Base-by-base conservation (phyloP, 2,888 invertebrate genomes). In the Julus scandinavius region DNA sequence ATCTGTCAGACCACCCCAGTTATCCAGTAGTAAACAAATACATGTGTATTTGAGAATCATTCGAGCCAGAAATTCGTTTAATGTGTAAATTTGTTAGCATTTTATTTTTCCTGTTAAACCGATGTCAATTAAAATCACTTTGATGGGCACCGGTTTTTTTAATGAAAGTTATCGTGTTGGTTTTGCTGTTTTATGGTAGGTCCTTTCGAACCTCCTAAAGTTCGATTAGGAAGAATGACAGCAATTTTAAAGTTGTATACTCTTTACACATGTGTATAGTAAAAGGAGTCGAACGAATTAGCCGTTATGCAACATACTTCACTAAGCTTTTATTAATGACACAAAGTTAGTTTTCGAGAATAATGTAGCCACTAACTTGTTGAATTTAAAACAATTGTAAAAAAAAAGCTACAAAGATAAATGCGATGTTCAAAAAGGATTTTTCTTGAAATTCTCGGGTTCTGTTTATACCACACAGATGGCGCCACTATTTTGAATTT, bases 61-160 rank as follows among this genome's bases (percentile, higher is more conserved):
- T 80, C 80, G 80, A 80, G 80, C 80, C 80, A 80, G 80, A 80
- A 80, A 80, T 80, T 80, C 80, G 80, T 80, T 80, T 80, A 80
- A 80, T 80, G 80, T 80, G 80, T 80, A 80, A 80, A 80, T 80
- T 80, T 80, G 80, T 13, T 80, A 80, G 80, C 80, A 13, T 80
- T 80, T 80, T 80, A 13, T 45, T 45, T n/a, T n/a, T n/a, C n/a
- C n/a, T 29, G 29, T 80, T 3, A 80, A 80, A 80, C 80, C 80
- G 80, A 80, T 38, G 38, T 80, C 80, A 80, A 80, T 80, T 80
- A 38, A 13, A 80, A 80, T 80, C 80, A 80, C 38, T 80, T 80
- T 80, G 80, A 80, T 80, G 80, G 13, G 29, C 29, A 11, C 38
- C 80, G 80, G 13, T 38, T 9, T 80, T 80, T 80, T 13, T 5